Base-by-base conservation (phyloP, 2,797 vertebrate species). In the Hipposideros larvatus region DNA sequence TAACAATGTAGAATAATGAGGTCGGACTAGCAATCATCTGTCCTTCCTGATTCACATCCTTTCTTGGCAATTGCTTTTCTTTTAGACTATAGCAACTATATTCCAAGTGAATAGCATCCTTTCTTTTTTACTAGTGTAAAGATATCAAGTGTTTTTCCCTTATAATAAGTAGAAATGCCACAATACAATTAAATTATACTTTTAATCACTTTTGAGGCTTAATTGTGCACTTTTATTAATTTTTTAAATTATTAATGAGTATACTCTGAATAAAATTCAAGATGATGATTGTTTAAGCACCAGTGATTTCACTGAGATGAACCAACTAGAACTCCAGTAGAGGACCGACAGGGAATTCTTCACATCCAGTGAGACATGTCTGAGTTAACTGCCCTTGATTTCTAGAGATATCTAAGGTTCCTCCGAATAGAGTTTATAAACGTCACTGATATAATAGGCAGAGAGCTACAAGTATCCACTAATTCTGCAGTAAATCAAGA, bases 241-340 rank as follows among this genome's bases (percentile, higher is more conserved):
- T 66, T 84, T 82, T 57, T 22, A 14, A 84, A 79, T 68, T 88
- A 59, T 51, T 75, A 51, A 53, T 53, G 13, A 65, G 11, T 43
- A 5, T n/a, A 28, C 14, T 28, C n/a, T 68, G 73, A 87, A 66
- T 83, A 78, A 73, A 88, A 94, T 79, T 19, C 71, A 93, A 74
- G 34, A 78, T 61, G 75, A 31, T 37, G 13, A 24, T 41, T 26
- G 1, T 15, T 51, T 24, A 77, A 68, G 48, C 31, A 51, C 19
- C 31, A 78, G 48, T 43, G 70, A 87, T 73, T 31, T 65, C 66
- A 22, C 43, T 66, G 21, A 87, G 51, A 53, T 18, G 34, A 86
- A 26, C 70, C 73, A 28, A 88, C n/a, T 19, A 37, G 83, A 77
- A 74, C 28, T 61, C 59, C 59, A 87, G 22, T 11, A n/a, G 31